Evolutionary conservation across 2,113 vertebrate species (phyloP).

Genomic region (Piliocolobus tephrosceles): DNA sequence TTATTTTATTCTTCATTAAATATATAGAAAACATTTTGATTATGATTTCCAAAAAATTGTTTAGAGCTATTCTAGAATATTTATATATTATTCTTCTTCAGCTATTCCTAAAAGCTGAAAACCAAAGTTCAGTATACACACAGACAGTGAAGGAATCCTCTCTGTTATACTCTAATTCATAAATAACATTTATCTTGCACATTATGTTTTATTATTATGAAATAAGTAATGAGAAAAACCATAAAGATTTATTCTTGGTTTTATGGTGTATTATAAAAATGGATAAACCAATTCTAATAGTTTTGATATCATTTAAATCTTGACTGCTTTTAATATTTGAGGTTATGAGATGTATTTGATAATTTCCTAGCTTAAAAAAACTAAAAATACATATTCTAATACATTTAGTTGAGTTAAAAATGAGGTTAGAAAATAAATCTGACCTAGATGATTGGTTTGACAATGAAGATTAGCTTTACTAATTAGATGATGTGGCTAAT

Average conservation of each 20-base stretch:
- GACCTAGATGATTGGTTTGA: background rate
- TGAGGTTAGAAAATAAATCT: background rate
- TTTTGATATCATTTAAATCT: background rate
- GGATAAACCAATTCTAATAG: background rate
- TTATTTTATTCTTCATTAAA: constrained; percentile 17
- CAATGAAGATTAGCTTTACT: background rate
- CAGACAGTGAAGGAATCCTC: background rate
- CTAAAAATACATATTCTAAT: background rate
- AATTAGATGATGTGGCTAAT: background rate
- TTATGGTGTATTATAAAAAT: constrained; percentile 21
- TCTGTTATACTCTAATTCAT: background rate
- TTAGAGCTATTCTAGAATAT: background rate
- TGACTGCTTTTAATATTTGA: constrained; percentile 32
- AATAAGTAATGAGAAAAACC: background rate
- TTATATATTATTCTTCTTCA: constrained; percentile 5
- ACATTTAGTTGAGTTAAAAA: constrained; percentile 31
- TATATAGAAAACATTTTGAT: background rate
- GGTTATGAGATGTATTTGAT: background rate
- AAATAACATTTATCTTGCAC: background rate
- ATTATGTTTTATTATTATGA: constrained; percentile 16
- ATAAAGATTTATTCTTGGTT: constrained; percentile 23
- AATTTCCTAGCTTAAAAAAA: background rate
- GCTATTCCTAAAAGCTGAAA: constrained; percentile 5
- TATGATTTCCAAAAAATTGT: background rate
- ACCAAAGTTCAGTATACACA: background rate